Evolutionary conservation across 2,888 invertebrate genomes (phyloP).

Genomic region (Rhaphigaster nebulosa): DNA sequence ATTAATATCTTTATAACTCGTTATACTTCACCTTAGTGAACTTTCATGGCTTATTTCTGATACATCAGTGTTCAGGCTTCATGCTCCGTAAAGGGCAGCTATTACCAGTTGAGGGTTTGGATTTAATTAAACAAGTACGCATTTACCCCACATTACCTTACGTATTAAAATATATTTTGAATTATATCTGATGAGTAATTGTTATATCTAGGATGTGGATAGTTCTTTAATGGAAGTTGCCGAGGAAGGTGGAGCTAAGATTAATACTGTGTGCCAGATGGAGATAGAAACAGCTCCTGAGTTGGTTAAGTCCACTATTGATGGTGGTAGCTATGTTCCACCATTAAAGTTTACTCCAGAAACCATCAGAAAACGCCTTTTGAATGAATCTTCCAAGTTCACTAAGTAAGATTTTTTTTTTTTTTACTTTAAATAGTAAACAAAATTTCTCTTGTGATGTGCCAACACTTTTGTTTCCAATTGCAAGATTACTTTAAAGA

Average conservation of each 20-base stretch:
- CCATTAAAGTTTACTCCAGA: constrained; percentile 55
- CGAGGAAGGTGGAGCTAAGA: constrained; percentile 54
- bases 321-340: constrained; percentile 12
- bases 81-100: too few relatives aligned
- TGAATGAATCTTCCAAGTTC: constrained; percentile 68
- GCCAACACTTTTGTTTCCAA: too few relatives aligned
- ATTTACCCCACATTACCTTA: too few relatives aligned
- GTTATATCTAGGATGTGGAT: constrained; percentile 53
- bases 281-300: constrained; percentile 57
- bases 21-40: too few relatives aligned
- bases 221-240: constrained; percentile 57
- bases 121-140: too few relatives aligned
- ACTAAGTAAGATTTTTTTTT: constrained; percentile 66
- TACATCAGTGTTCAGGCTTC: too few relatives aligned
- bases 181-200: not conserved
- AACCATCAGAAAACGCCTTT: constrained; percentile 63
- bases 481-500: too few relatives aligned
- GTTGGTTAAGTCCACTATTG: not conserved
- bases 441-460: too few relatives aligned
- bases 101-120: too few relatives aligned
- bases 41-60: too few relatives aligned
- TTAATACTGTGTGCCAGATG: constrained; percentile 39
- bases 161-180: not conserved
- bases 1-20: too few relatives aligned
- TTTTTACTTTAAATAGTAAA: not conserved